phyloP scores from a whole-genome alignment of 2,797 vertebrate genomes.

The Galago senegalensis region DNA sequence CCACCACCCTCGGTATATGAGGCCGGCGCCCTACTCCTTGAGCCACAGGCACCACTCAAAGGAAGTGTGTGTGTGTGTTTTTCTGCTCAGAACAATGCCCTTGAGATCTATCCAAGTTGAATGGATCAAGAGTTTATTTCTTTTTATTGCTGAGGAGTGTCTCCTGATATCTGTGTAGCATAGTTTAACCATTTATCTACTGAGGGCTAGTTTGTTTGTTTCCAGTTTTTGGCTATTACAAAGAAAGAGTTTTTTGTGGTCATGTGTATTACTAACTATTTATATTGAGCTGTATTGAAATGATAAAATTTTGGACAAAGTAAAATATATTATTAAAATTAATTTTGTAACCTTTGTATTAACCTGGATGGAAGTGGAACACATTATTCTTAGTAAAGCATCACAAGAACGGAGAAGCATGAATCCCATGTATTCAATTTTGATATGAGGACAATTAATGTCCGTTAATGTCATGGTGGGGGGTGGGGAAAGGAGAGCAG shows the following conservation, averaged over 20 bases:
- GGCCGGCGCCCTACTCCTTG: no score
- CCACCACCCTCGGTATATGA: no score
- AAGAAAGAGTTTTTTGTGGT: background rate
- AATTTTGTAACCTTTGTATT: background rate
- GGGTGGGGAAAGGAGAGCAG: no score
- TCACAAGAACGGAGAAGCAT: no score
- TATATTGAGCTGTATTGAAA: background rate
- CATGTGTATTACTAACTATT: background rate
- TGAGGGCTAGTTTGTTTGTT: background rate
- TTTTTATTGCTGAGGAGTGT: background rate
- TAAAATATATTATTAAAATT: constrained; percentile 11
- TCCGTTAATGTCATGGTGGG: no score
- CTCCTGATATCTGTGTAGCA: background rate
- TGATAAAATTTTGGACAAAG: background rate
- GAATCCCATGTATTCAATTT: no score
- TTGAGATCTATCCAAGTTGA: background rate
- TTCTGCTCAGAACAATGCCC: background rate
- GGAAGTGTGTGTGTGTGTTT: background rate
- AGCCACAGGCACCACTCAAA: no score
- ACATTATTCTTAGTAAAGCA: no score
- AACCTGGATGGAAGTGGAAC: no score
- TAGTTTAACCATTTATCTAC: background rate
- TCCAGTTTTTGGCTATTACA: background rate
- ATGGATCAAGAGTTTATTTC: background rate
- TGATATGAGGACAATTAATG: no score